Conservation (phyloP, 2,113 vertebrate genomes). For the Salvelinus fontinalis region DNA sequence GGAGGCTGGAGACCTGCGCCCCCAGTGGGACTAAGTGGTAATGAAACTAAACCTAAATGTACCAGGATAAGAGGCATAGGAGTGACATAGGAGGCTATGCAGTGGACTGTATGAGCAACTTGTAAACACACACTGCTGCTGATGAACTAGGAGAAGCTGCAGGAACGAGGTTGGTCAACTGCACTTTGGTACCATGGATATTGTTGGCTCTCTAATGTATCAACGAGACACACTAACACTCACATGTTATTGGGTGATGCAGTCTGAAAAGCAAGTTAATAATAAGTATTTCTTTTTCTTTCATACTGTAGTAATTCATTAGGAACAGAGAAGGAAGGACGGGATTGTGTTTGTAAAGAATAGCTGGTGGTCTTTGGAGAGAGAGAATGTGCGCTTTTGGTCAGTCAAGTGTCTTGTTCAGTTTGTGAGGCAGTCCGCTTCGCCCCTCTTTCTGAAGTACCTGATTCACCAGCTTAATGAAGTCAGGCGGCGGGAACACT, state of each 20-base stretch:
- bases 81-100: constrained; percentile 57
- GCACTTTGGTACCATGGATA: constrained; percentile 78
- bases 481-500: constrained; percentile 58
- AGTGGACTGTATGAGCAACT: constrained; percentile 43
- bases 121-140: constrained; percentile 61
- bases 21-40: constrained; percentile 56
- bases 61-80: constrained; percentile 35
- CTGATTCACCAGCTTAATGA: constrained; percentile 76
- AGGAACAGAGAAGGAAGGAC: constrained; percentile 54
- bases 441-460: constrained; percentile 51
- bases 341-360: constrained; percentile 33
- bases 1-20: constrained; percentile 56
- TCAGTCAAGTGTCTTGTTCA: constrained; percentile 61
- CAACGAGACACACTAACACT: constrained; percentile 73
- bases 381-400: constrained; percentile 46
- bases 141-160: constrained; percentile 33
- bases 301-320: constrained; percentile 70
- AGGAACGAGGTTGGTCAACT: constrained; percentile 61
- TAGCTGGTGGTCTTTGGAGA: constrained; percentile 6
- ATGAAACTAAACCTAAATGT: constrained; percentile 41
- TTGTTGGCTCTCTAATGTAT: constrained; percentile 70
- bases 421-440: constrained; percentile 62
- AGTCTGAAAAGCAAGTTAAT: constrained; percentile 61
- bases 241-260: constrained; percentile 70
- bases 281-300: constrained; percentile 52